Evolutionary conservation across 1,140 invertebrate genomes (phyloP), one percentile per base, ranked within the genome.

Genomic region (Ceratina japonica): DNA sequence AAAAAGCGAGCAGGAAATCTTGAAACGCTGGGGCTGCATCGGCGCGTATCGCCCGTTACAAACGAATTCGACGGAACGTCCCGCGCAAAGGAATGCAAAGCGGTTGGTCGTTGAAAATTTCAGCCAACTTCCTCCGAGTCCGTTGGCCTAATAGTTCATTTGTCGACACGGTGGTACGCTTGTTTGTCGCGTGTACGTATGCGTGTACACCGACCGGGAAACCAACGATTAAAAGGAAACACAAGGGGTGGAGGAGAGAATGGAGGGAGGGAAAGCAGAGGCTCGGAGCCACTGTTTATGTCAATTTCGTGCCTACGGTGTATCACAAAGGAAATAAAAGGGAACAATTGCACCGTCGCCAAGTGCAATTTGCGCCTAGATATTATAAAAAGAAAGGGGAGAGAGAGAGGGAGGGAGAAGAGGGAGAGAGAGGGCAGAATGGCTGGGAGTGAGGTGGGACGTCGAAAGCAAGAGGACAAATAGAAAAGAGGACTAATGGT

Each of bases 341-440:
- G 62, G 61, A 66, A 81, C 68, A 78, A 81, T 81, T 78, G 79
- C 75, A 78, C 61, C 66, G 75, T 81, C 75, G 75, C 66, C 62
- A 64, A 81, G 79, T 71, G 75, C 75, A 77, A 81, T 78, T 81
- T 81, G 65, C 62, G 75, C 68, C 75, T 54, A 56, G 61, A 77
- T 81, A 77, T 81, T 78, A 81, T 71, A 75, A 69, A 71, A 71
- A 81, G 65, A 22, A 18, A 44, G 10, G 15, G 5, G 12, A 5
- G 37, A 22, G 18, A 2, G 27, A 16, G 52, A 13, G 3, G 44
- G 10, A 24, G 12, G 20, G 8, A 37, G 15, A 37, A 12, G n/a
- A 20, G 8, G 22, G 2, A 16, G 0, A 18, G 20, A 12, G 22
- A 49, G 5, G 1, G 7, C 5, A 15, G n/a, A 44, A 44, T 44